Percentiles rank a stretch among this genome's conserved stretches.
Conservation (phyloP, 2,888 invertebrate genomes). For the Megamerina dolium region DNA sequence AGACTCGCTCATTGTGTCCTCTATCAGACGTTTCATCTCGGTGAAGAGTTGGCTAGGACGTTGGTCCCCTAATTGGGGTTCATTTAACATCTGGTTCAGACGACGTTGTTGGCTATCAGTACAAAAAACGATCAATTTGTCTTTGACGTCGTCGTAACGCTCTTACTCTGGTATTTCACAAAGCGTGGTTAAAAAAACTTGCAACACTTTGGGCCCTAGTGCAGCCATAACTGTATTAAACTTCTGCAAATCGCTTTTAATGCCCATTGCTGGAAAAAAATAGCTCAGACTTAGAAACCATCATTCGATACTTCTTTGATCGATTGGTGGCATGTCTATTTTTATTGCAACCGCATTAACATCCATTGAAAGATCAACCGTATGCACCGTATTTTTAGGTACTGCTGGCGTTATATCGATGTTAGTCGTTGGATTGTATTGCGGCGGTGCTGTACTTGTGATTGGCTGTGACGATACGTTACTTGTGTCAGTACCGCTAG, state of each 20-base stretch:
- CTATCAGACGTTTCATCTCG: background rate
- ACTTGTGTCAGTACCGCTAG: too few relatives aligned
- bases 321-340: background rate
- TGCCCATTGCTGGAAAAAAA: background rate
- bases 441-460: too few relatives aligned
- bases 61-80: background rate
- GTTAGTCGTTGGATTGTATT: too few relatives aligned
- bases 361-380: too few relatives aligned
- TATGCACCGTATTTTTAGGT: too few relatives aligned
- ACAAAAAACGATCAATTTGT: background rate
- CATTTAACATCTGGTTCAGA: too few relatives aligned
- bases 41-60: background rate
- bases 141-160: background rate
- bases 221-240: background rate
- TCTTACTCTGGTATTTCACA: background rate
- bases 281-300: constrained; percentile 1
- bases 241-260: background rate
- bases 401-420: too few relatives aligned
- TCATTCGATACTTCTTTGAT: background rate
- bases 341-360: background rate
- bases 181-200: background rate
- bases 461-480: too few relatives aligned
- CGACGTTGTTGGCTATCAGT: constrained; percentile 2
- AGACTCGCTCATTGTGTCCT: background rate
- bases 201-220: background rate